Base-by-base conservation (phyloP, 2,797 vertebrate species). In the Hypotaenidia okinawae region DNA sequence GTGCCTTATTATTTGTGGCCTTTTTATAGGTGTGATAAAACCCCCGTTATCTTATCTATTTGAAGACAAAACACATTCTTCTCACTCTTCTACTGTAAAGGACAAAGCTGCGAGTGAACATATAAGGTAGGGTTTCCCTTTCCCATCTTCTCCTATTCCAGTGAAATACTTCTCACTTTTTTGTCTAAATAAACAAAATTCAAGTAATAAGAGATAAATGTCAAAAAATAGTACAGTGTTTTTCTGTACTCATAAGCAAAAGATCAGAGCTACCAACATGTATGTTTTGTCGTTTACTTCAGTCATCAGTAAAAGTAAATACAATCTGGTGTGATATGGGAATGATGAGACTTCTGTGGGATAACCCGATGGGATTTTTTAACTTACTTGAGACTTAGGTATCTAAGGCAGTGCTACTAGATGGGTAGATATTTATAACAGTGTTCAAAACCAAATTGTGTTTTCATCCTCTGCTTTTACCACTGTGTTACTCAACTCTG, bases 41-140 rank as follows among this genome's bases (percentile, higher is more conserved):
- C 97, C 98, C n/a, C 98, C 99, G 0, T 97, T 99, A 59, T 98
- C 98, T 55, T 99, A 99, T 63, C 97, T 99, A 49, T 99, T 99
- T 97, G 99, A 99, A 97, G 99, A 99, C 92, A 99, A 99, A 98
- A 99, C 99, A 22, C 99, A 99, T 98, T 99, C 99, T 81, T 99
- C 99, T 84, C 99, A 99, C 96, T 99, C 99, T 64, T 99, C 99
- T 70, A 99, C 99, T 33, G 99, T 99, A 82, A 99, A 99, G 97
- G 99, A 99, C 97, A 99, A 99, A 98, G 99, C 99, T 95, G 99
- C 99, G 85, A 99, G 99, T 96, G 99, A 99, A 96, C 98, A 98
- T 81, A 99, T 99, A 98, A 99, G 99, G 99, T 99, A 98, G 61
- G 24, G 47, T 82, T 93, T 76, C 23, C 8, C 10, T 83, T 63